A percentile compares a stretch with the other conserved stretches of the same genome.
Conservation (phyloP, 1,140 invertebrate genomes). For the Bombus impatiens region DNA sequence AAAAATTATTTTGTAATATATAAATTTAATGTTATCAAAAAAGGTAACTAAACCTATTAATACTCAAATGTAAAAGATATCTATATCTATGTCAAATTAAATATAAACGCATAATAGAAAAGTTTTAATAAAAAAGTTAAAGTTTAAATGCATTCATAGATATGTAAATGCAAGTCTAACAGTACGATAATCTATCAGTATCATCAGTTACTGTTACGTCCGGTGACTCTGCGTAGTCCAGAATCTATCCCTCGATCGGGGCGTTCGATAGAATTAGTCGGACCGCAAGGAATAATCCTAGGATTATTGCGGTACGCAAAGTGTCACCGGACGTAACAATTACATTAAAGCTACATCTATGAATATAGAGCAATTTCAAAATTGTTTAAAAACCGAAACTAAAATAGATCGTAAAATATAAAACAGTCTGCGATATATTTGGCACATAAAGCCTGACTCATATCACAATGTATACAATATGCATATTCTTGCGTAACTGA, state of each 20-base stretch:
- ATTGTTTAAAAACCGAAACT: conserved; percentile 17
- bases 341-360: conserved; percentile 14
- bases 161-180: conserved; percentile 41
- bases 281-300: too few species aligned
- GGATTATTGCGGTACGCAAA: too few species aligned
- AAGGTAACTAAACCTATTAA: neutral
- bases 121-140: neutral
- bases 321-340: too few species aligned
- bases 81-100: neutral
- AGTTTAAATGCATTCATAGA: conserved; percentile 24
- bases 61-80: neutral
- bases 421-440: conserved; percentile 31
- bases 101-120: conserved; percentile 7
- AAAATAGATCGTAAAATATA: conserved; percentile 18
- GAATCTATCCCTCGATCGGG: too few species aligned
- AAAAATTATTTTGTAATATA: neutral
- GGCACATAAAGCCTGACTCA: conserved; percentile 20
- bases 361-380: neutral
- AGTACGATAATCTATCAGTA: conserved; percentile 1
- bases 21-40: neutral
- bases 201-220: neutral
- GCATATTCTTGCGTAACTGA: conserved; percentile 37
- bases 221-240: too few species aligned
- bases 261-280: too few species aligned
- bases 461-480: conserved; percentile 35